Evolutionary conservation across 37 sponge, comb jelly and placozoan species (phyloP).

Genomic region (Geodia barretti): DNA sequence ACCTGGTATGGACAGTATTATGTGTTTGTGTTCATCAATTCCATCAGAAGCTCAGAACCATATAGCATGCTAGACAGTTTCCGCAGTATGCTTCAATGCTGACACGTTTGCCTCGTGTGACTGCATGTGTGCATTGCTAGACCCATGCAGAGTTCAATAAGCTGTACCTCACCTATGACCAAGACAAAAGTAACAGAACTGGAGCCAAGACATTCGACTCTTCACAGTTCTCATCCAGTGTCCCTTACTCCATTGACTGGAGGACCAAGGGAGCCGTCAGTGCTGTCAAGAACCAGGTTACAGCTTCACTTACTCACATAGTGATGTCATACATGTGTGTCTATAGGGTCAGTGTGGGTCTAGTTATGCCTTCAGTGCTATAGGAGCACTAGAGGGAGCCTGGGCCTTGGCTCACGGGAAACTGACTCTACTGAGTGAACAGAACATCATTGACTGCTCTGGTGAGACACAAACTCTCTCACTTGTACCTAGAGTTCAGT

Average conservation of each 20-base stretch:
- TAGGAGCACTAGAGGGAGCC: slow-evolving; percentile 85
- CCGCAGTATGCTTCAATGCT: too few species aligned
- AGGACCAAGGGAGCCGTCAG: slow-evolving; percentile 84
- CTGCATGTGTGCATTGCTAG: slow-evolving; percentile 10
- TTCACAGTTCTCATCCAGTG: background rate
- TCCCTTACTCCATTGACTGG: slow-evolving; percentile 77
- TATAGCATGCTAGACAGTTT: too few species aligned
- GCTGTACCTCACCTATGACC: background rate
- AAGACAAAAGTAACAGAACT: slow-evolving; percentile 5
- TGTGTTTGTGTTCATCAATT: background rate
- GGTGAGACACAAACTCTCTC: background rate
- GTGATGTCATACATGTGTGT: background rate
- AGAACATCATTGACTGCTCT: slow-evolving; percentile 75
- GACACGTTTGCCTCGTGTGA: too few species aligned
- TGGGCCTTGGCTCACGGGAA: slow-evolving; percentile 50
- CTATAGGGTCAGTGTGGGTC: slow-evolving; percentile 82
- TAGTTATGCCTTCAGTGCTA: slow-evolving; percentile 93
- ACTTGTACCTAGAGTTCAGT: background rate
- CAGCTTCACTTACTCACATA: background rate
- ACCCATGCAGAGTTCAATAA: slow-evolving; percentile 35
- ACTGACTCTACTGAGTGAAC: slow-evolving; percentile 58
- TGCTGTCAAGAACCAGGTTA: slow-evolving; percentile 66
- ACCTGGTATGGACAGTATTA: slow-evolving; percentile 43
- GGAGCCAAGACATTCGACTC: background rate
- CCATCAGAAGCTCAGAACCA: too few species aligned